phyloP scores from a whole-genome alignment of 2,888 invertebrate species.

The Eledona agricola region DNA sequence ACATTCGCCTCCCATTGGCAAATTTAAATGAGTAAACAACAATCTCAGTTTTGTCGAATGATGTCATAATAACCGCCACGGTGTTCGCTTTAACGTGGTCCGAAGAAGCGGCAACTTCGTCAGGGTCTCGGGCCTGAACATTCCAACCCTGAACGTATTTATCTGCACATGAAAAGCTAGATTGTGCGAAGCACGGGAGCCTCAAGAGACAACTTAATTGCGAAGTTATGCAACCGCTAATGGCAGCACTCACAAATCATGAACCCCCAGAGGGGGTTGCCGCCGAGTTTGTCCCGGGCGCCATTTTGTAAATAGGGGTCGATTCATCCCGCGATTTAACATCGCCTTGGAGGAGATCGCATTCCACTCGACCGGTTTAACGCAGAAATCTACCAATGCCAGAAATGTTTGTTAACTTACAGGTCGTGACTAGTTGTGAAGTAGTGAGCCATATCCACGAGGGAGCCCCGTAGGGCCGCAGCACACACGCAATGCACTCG shows the following conservation, averaged over 20 bases:
- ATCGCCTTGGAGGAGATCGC: constrained; percentile 4
- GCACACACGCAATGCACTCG: constrained; percentile 53
- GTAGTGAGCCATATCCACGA: constrained; percentile 57
- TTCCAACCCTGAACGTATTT: no score
- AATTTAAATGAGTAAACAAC: constrained; percentile 42
- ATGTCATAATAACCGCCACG: constrained; percentile 35
- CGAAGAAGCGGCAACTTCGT: no score
- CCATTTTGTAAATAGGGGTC: constrained; percentile 41
- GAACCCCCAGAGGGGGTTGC: no score
- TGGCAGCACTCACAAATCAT: no score
- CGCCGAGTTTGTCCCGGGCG: constrained; percentile 28
- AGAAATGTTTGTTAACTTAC: constrained; percentile 46
- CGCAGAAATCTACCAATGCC: not conserved
- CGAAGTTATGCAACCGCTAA: not conserved
- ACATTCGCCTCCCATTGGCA: constrained; percentile 35
- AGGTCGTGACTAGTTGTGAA: constrained; percentile 50
- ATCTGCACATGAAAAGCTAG: no score
- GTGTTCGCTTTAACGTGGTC: no score
- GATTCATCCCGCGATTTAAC: constrained; percentile 22
- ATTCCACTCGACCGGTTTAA: constrained; percentile 36
- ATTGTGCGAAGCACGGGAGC: no score
- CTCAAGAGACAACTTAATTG: no score
- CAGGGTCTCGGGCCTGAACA: no score
- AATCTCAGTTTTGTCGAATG: constrained; percentile 27
- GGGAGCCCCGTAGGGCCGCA: constrained; percentile 53